Evolutionary conservation across 2,888 invertebrate species (phyloP).

Genomic region (Dinocampus coccinellae): DNA sequence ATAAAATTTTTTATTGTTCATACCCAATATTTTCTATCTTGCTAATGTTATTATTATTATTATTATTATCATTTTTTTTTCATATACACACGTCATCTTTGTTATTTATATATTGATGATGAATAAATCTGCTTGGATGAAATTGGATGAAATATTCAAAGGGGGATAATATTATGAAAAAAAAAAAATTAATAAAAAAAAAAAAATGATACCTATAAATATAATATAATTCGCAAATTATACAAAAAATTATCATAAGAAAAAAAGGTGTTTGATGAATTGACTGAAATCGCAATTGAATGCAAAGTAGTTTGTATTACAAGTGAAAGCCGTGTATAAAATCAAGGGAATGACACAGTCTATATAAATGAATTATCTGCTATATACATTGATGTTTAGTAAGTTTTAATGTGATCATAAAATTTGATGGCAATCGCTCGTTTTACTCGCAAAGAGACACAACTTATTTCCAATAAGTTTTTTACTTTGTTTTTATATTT

Average conservation of each 20-base stretch:
- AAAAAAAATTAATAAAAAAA: background rate
- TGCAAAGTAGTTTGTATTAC: background rate
- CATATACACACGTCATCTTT: no score
- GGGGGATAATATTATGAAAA: background rate
- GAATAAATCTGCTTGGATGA: background rate
- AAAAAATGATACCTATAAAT: no score
- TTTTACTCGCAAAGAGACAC: conserved; percentile 5
- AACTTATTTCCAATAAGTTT: background rate
- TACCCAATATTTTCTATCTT: background rate
- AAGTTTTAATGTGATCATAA: conserved; percentile 15
- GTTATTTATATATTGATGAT: background rate
- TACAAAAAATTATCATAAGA: background rate
- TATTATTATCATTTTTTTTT: background rate
- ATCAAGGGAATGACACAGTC: background rate
- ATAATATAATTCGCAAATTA: background rate
- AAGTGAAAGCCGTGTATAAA: background rate
- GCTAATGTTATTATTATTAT: no score
- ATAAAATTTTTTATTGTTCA: background rate
- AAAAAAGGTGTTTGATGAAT: background rate
- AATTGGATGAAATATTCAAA: background rate
- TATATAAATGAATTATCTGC: background rate
- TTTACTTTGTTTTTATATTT: no score
- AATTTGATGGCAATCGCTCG: conserved; percentile 7
- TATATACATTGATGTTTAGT: background rate
- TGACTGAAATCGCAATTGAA: background rate